A percentile compares a stretch with the other conserved stretches of the same genome.
Conservation (phyloP, 1,140 invertebrate genomes). For the Drosophila kepulauana region DNA sequence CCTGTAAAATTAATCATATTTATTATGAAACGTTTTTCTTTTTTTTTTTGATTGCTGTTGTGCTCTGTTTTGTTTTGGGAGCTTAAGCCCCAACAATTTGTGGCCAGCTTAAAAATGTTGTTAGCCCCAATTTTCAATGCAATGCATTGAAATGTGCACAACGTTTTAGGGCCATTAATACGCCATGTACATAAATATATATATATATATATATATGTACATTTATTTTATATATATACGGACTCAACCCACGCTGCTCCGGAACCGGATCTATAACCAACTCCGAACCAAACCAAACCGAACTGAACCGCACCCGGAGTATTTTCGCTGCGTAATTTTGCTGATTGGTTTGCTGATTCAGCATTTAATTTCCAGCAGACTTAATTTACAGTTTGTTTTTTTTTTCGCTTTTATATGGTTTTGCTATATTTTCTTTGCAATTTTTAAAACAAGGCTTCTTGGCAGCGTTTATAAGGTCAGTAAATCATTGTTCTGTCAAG, state of each 20-base stretch:
- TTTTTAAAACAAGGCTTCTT: background rate
- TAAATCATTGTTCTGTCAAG: slow-evolving; percentile 2
- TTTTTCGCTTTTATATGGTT: slow-evolving; percentile 6
- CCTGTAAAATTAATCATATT: slow-evolving; percentile 74
- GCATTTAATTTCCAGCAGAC: slow-evolving; percentile 58
- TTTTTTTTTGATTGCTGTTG: background rate
- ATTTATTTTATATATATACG: slow-evolving; percentile 9
- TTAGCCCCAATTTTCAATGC: slow-evolving; percentile 63
- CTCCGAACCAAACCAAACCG: slow-evolving; percentile 5
- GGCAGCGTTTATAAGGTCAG: background rate
- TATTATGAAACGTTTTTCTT: slow-evolving; percentile 60
- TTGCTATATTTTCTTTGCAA: background rate
- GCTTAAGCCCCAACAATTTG: slow-evolving; percentile 72
- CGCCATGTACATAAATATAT: slow-evolving; percentile 23
- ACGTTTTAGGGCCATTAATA: slow-evolving; percentile 41
- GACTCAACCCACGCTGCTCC: slow-evolving; percentile 1
- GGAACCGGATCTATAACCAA: slow-evolving; percentile 39
- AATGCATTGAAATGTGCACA: slow-evolving; percentile 28
- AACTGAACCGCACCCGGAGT: slow-evolving; percentile 17
- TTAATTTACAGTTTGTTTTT: slow-evolving; percentile 43
- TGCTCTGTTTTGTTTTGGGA: no score
- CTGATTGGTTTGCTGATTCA: slow-evolving; percentile 77
- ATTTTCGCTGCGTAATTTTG: slow-evolving; percentile 66
- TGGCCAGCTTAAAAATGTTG: slow-evolving; percentile 69
- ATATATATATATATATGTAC: slow-evolving; percentile 23